phyloP scores from a whole-genome alignment of 2,113 vertebrate species.

The Tauraco erythrolophus region DNA sequence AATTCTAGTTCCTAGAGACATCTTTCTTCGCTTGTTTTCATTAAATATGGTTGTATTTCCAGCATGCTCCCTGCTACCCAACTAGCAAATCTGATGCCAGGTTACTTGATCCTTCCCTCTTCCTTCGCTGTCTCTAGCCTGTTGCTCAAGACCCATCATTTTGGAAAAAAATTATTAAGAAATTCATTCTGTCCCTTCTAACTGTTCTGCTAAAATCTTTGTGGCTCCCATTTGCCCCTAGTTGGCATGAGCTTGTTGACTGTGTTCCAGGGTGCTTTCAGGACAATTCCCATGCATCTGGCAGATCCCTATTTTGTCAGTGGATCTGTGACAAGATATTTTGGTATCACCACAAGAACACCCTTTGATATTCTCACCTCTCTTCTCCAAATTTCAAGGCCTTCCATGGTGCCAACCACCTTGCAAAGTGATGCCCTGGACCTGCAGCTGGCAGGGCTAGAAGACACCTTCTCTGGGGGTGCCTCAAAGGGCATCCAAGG shows the following conservation, averaged over 20 bases:
- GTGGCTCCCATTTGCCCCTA: background rate
- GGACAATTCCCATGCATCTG: background rate
- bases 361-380: background rate
- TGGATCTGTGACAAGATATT: background rate
- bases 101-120: background rate
- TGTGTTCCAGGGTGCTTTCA: background rate
- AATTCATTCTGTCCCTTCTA: background rate
- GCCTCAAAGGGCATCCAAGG: background rate
- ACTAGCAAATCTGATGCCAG: background rate
- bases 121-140: background rate
- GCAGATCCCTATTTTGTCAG: background rate
- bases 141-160: background rate
- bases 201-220: background rate
- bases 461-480: background rate
- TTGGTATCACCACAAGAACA: background rate
- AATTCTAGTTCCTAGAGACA: background rate
- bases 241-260: fast-evolving
- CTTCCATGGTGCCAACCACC: background rate
- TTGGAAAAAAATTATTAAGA: background rate
- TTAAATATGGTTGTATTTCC: background rate
- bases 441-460: background rate
- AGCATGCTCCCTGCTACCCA: background rate
- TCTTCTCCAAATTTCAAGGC: background rate
- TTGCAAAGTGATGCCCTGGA: background rate
- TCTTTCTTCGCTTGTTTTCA: background rate